A percentile compares a stretch with the other conserved stretches of the same genome.
Evolutionary conservation across 2,113 vertebrate genomes (phyloP).

Genomic region (Corythaixoides concolor): DNA sequence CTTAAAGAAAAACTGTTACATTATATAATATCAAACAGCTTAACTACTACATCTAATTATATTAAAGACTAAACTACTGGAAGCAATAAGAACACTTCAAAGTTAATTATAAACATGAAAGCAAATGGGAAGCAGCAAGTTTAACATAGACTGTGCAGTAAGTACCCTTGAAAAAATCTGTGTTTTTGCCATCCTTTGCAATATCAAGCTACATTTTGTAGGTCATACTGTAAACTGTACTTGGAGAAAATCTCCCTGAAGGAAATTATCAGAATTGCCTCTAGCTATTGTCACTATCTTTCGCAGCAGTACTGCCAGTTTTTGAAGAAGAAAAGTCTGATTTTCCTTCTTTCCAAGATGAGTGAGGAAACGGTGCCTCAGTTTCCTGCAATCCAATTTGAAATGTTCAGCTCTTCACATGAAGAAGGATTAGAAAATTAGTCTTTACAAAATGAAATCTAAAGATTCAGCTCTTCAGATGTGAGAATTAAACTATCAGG

Average conservation of each 20-base stretch:
- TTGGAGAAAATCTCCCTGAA: background rate
- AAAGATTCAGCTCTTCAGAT: background rate
- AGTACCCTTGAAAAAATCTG: background rate
- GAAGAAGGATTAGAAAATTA: background rate
- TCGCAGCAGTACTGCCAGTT: background rate
- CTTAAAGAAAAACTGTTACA: conserved; percentile 5
- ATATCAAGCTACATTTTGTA: background rate
- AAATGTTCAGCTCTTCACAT: background rate
- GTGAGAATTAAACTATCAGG: background rate
- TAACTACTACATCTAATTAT: conserved; percentile 42
- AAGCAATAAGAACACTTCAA: conserved; percentile 4
- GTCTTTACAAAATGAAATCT: background rate
- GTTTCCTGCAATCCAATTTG: background rate
- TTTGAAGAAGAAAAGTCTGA: background rate
- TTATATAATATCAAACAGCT: conserved; percentile 34
- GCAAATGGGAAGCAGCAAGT: background rate
- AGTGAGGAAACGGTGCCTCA: background rate
- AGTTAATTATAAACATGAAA: conserved; percentile 15
- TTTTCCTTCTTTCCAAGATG: background rate
- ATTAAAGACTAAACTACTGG: conserved; percentile 5
- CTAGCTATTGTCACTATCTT: background rate
- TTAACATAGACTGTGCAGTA: background rate
- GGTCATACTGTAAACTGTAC: background rate
- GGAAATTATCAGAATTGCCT: background rate
- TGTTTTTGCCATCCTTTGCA: background rate